These are phyloP conservation scores for Thamnaconus septentrionalis DNA, from an alignment of 2,113 vertebrate genomes.

Conservation along the genomic window DNA sequence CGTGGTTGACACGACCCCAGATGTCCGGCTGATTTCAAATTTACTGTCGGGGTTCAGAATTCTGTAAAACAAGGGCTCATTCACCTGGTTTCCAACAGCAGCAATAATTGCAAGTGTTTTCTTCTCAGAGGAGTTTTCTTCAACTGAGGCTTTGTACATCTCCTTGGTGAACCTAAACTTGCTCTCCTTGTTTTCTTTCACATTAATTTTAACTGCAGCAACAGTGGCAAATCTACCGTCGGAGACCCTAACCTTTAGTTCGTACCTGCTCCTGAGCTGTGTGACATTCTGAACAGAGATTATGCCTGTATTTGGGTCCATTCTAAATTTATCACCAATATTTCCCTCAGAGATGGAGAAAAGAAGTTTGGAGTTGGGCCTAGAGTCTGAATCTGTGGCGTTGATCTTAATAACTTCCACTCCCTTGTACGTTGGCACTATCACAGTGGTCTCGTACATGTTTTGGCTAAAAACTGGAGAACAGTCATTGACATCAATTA, in stretches of 20 bases:
- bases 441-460: conserved; percentile 83
- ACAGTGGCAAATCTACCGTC: conserved; percentile 88
- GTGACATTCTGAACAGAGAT: conserved; percentile 90
- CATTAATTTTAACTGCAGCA: conserved; percentile 86
- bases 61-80: conserved; percentile 90
- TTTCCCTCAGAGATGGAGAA: conserved; percentile 95
- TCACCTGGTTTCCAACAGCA: conserved; percentile 88
- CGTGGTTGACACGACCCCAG: conserved; percentile 90
- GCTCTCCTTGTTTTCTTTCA: conserved; percentile 89
- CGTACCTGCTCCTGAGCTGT: conserved; percentile 92
- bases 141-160: conserved; percentile 83
- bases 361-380: conserved; percentile 84
- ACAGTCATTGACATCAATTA: conserved; percentile 94
- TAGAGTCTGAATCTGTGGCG: conserved; percentile 89
- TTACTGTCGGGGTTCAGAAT: conserved; percentile 92
- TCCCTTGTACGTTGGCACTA: conserved; percentile 90
- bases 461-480: conserved; percentile 86
- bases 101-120: conserved; percentile 86
- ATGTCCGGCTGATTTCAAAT: conserved; percentile 90
- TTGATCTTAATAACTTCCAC: conserved; percentile 86
- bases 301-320: conserved; percentile 81
- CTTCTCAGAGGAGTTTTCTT: conserved; percentile 87
- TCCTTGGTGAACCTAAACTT: conserved; percentile 88
- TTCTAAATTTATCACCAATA: conserved; percentile 92
- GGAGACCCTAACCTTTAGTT: conserved; percentile 87